phyloP scores from a whole-genome alignment of 2,888 invertebrate genomes.

The Sminthurides aquaticus region DNA sequence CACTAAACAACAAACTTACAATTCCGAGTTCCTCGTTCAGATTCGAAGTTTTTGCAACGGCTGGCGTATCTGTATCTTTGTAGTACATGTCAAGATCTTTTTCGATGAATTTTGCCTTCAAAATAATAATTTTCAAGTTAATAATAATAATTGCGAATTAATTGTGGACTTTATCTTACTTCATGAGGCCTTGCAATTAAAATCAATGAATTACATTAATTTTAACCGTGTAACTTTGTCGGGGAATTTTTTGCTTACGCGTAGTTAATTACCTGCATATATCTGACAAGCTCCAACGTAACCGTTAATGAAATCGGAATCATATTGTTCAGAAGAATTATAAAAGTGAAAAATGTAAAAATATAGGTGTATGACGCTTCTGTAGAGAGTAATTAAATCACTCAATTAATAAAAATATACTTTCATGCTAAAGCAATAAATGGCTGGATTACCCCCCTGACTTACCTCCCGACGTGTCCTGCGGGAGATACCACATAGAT shows the following conservation, averaged over 20 bases:
- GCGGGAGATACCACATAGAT: not conserved
- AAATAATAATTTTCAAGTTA: constrained; percentile 15
- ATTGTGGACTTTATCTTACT: too few relatives aligned
- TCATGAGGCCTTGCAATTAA: too few relatives aligned
- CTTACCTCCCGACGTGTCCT: not conserved
- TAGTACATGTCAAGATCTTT: constrained; percentile 98
- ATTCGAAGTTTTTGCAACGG: constrained; percentile 94
- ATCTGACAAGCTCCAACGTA: constrained; percentile 94
- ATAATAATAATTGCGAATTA: not conserved
- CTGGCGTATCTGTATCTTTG: constrained; percentile 79
- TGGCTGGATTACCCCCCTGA: not conserved
- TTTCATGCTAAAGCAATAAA: not conserved
- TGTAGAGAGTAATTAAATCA: not conserved
- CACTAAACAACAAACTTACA: constrained; percentile 45
- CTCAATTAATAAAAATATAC: not conserved
- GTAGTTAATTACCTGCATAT: constrained; percentile 84
- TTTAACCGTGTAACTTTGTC: constrained; percentile 51
- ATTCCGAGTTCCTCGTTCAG: constrained; percentile 95
- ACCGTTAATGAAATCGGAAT: constrained; percentile 99
- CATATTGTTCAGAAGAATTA: constrained; percentile 98
- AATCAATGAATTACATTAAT: constrained; percentile 3
- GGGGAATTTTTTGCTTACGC: too few relatives aligned
- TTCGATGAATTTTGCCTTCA: constrained; percentile 77
- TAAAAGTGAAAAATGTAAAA: constrained; percentile 93
- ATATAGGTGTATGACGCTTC: constrained; percentile 46